Evolutionary conservation across 2,797 vertebrate species (phyloP), one percentile per base, ranked within the genome.

Genomic region (Tauraco hartlaubi): DNA sequence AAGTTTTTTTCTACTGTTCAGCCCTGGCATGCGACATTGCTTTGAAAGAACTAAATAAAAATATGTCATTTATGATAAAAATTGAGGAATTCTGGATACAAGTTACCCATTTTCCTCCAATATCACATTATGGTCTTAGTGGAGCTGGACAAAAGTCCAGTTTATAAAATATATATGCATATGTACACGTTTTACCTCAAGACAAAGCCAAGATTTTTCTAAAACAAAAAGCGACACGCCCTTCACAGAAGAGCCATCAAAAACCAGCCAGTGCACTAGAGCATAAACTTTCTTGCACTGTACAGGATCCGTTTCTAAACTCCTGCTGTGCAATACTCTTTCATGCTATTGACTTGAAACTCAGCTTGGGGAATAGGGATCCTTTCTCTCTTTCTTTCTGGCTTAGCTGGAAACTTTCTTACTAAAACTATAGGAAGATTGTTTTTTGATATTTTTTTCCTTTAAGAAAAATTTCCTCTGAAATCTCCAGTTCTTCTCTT

Each of bases 121-220:
- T 29, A 11, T 58, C 41, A 49, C 11, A 29, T 49, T 92, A 56
- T 49, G 13, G 6, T 52, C 39, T 88, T 86, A 61, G 29, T 44
- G 20, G 18, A 82, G 43, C 18, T 81, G 58, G 18, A 41, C 33
- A 81, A 61, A 85, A 79, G 4, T 54, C 29, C 2, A 0, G 6
- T 58, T 93, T 74, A 51, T 84, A 41, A 91, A 84, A 86, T 81
- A 52, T 28, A 37, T 20, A 31, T 43, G 14, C 14, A 41, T 79
- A n/a, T 12, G 5, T 43, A 18, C 0, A 0, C 9, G 37, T 85
- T 90, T 86, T 74, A n/a, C 21, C 37, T 75, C 0, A 0, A 84
- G 28, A 78, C 5, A 75, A 90, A 89, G 46, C 22, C 62, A 92
- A 75, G 31, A 41, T 15, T 61, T 77, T 88, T 93, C 64, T 71